phyloP scores from a whole-genome alignment of 1,140 invertebrate species.

The Dryas iulia region DNA sequence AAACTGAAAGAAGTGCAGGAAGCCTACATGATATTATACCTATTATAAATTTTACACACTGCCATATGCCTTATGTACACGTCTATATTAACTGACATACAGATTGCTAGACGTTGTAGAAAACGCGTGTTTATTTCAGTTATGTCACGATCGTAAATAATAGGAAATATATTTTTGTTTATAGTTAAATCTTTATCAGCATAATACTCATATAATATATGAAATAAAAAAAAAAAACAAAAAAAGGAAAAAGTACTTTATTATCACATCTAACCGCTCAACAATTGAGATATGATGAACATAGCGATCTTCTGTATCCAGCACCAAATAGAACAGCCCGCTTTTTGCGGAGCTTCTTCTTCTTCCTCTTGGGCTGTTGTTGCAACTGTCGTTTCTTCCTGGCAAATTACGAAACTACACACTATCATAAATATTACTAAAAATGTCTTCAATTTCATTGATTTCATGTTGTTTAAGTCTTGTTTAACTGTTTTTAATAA shows the following conservation, averaged over 20 bases:
- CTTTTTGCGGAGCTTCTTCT: conserved; percentile 64
- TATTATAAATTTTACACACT: too few relatives aligned
- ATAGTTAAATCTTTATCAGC: too few relatives aligned
- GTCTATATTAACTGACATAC: too few relatives aligned
- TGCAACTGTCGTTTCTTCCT: conserved; percentile 51
- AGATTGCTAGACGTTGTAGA: too few relatives aligned
- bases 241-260: background rate
- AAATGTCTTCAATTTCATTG: conserved; percentile 16
- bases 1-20: too few relatives aligned
- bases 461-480: too few relatives aligned
- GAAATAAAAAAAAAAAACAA: background rate
- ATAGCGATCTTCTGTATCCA: conserved; percentile 79
- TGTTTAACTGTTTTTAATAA: background rate
- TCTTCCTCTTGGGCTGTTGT: conserved; percentile 56
- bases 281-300: conserved; percentile 70
- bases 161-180: too few relatives aligned
- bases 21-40: too few relatives aligned
- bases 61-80: too few relatives aligned
- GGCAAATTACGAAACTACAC: conserved; percentile 42
- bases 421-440: conserved; percentile 40
- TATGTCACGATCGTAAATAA: too few relatives aligned
- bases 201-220: too few relatives aligned
- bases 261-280: background rate
- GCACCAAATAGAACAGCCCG: conserved; percentile 76
- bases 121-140: too few relatives aligned